Percentiles rank a stretch among this genome's conserved stretches.
These are phyloP conservation scores for Himalopsyche anomala DNA, from an alignment of 2,888 invertebrate genomes.

Conservation along the genomic window DNA sequence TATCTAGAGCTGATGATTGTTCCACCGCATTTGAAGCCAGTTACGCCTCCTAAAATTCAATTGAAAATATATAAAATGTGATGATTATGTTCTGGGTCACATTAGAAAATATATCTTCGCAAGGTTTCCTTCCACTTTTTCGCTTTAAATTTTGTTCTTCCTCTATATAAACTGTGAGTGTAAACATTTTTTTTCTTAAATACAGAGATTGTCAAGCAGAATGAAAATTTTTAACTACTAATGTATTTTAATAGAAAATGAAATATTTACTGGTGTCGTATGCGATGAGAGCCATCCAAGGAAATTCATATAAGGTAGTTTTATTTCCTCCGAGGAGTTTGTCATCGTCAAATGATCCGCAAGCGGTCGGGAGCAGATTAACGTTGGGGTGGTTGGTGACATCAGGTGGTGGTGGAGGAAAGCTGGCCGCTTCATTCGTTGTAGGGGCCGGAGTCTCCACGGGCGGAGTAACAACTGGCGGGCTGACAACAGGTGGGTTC, in stretches of 20 bases:
- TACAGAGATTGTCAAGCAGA: no score
- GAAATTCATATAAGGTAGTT: slow-evolving; percentile 81
- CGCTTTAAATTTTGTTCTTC: no score
- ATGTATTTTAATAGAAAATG: background rate
- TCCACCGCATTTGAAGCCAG: slow-evolving; percentile 78
- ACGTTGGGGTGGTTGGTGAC: background rate
- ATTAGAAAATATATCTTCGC: no score
- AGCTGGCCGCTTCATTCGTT: background rate
- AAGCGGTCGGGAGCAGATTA: slow-evolving; percentile 67
- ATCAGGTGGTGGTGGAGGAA: slow-evolving; percentile 5
- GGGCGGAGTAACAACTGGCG: background rate
- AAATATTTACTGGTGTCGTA: slow-evolving; percentile 74
- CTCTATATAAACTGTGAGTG: no score
- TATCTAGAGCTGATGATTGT: slow-evolving; percentile 76
- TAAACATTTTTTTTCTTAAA: no score
- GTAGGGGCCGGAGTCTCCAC: background rate
- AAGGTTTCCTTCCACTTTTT: no score
- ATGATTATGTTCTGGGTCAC: no score
- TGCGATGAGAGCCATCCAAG: slow-evolving; percentile 86
- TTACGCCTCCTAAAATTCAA: slow-evolving; percentile 74
- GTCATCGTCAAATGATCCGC: slow-evolving; percentile 77
- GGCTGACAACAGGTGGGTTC: background rate
- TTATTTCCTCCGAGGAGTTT: slow-evolving; percentile 80
- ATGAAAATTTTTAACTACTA: no score
- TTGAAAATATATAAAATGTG: background rate